Conservation (phyloP, 35 echinoderm and acorn worm species). For the Apostichopus californicus region DNA sequence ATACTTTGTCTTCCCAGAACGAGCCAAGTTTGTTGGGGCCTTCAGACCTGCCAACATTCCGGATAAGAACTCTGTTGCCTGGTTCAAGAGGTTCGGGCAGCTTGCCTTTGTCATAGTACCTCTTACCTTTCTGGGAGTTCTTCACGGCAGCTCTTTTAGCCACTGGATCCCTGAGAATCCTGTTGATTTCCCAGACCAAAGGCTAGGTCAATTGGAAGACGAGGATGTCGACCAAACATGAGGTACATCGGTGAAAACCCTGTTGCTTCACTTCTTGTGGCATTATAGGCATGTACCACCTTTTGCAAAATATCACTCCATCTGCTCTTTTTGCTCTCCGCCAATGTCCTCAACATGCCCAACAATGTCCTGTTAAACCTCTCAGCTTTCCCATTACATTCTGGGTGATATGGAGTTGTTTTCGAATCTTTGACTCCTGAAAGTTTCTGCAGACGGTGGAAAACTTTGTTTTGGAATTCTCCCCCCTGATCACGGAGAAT, state of each 20-base stretch:
- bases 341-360: not conserved
- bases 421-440: not conserved
- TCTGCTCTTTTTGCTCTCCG: not conserved
- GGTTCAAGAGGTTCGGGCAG: conserved; percentile 4
- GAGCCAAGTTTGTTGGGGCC: conserved; percentile 56
- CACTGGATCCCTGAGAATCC: too few species aligned
- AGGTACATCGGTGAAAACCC: not conserved
- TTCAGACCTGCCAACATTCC: conserved; percentile 27
- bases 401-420: conserved; percentile 72
- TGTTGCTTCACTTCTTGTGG: conserved; percentile 25
- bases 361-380: conserved; percentile 23
- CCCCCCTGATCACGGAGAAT: conserved; percentile 71
- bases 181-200: too few species aligned
- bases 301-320: not conserved
- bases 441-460: conserved; percentile 60
- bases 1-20: conserved; percentile 53
- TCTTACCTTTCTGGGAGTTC: conserved; percentile 6
- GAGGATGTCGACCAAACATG: conserved; percentile 2
- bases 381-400: conserved; percentile 56
- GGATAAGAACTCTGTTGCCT: conserved; percentile 51
- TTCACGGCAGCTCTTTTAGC: not conserved
- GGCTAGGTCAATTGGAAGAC: conserved; percentile 27
- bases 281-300: conserved; percentile 18
- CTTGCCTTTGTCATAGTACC: conserved; percentile 4
- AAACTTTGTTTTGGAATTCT: conserved; percentile 62